Percentiles rank a stretch among this genome's conserved stretches.
phyloP scores from a whole-genome alignment of 2,797 vertebrate genomes.

The Galaxias olidus region DNA sequence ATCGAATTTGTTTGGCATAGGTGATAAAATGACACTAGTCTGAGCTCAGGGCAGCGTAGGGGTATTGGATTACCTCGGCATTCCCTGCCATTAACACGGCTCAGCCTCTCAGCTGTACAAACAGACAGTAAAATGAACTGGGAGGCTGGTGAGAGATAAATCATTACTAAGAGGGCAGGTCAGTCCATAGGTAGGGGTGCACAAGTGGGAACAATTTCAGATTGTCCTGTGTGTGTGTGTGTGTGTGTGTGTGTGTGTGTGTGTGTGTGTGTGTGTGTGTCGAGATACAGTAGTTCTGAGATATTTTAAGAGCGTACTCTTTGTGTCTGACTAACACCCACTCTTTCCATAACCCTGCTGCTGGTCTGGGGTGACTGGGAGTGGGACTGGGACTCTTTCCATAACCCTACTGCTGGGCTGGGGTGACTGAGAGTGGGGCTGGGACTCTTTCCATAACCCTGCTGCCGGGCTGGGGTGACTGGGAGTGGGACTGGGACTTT shows the following conservation, averaged over 20 bases:
- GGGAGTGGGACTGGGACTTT: too few species aligned
- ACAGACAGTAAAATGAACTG: conserved; percentile 53
- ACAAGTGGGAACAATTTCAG: conserved; percentile 36
- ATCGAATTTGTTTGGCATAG: conserved; percentile 44
- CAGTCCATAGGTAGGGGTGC: conserved; percentile 33
- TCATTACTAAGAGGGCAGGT: conserved; percentile 42
- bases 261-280: too few species aligned
- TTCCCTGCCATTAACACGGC: conserved; percentile 38
- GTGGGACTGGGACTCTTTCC: too few species aligned
- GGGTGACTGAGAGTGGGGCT: too few species aligned
- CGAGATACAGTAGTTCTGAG: too few species aligned
- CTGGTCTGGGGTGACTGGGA: too few species aligned
- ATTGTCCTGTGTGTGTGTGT: conserved; percentile 13
- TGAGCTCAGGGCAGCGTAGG: conserved; percentile 18
- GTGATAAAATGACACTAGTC: conserved; percentile 40
- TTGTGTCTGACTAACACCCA: too few species aligned
- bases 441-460: too few species aligned
- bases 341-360: too few species aligned
- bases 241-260: neutral
- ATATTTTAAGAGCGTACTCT: too few species aligned
- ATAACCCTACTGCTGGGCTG: too few species aligned
- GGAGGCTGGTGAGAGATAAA: conserved; percentile 38
- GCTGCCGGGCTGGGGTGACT: too few species aligned
- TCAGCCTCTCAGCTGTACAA: conserved; percentile 57
- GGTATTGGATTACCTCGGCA: conserved; percentile 45